Evolutionary conservation across 1,140 invertebrate species (phyloP).

Genomic region (Mactra quadrangularis): DNA sequence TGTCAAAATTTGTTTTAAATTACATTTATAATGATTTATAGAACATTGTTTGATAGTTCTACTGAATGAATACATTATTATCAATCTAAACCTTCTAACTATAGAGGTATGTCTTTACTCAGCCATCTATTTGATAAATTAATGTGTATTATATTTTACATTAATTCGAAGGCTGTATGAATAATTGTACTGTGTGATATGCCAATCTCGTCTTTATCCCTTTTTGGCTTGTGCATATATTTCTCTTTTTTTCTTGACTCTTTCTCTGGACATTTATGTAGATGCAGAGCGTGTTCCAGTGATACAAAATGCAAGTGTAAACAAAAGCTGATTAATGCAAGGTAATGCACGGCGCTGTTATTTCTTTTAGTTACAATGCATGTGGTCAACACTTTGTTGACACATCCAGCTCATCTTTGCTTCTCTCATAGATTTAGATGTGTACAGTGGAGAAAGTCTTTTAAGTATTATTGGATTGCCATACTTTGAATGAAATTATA

Average conservation of each 20-base stretch:
- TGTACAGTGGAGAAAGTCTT: neutral
- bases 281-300: constrained; percentile 51
- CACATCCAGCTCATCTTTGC: neutral
- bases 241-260: constrained; percentile 32
- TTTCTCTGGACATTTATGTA: constrained; percentile 25
- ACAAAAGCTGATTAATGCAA: constrained; percentile 41
- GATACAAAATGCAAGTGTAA: constrained; percentile 50
- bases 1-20: no score
- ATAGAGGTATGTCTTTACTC: no score
- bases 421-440: constrained; percentile 8
- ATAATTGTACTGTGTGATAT: no score
- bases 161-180: no score
- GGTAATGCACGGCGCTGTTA: constrained; percentile 26
- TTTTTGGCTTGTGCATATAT: constrained; percentile 9
- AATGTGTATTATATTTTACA: no score
- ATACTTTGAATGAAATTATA: neutral
- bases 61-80: no score
- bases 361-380: neutral
- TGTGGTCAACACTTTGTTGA: neutral
- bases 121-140: no score
- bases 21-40: no score
- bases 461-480: neutral
- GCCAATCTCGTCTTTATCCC: no score
- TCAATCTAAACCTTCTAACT: no score
- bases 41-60: no score